phyloP scores from a whole-genome alignment of 2,888 invertebrate species.

The Beris chalybata region DNA sequence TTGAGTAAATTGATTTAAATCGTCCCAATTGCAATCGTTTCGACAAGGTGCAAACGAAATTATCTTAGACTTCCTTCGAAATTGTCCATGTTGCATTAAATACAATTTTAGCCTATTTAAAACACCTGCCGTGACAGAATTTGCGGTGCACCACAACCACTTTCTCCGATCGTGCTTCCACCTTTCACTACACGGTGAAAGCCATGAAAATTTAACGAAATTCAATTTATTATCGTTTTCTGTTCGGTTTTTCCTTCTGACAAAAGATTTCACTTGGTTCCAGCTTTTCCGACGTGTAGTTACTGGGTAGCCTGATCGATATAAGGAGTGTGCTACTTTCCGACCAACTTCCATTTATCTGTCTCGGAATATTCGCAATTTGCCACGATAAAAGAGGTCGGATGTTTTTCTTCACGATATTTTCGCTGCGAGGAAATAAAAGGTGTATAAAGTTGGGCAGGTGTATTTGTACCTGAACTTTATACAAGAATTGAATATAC shows the following conservation, averaged over 20 bases:
- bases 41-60: too few relatives aligned
- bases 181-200: background rate
- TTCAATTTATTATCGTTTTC: conserved; percentile 29
- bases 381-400: background rate
- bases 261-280: conserved; percentile 11
- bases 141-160: background rate
- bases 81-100: too few relatives aligned
- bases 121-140: conserved; percentile 9
- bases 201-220: conserved; percentile 26
- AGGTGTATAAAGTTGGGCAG: conserved; percentile 14
- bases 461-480: background rate
- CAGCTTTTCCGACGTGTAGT: background rate
- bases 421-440: conserved; percentile 19
- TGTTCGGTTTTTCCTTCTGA: background rate
- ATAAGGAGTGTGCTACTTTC: background rate
- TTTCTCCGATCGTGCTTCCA: too few relatives aligned
- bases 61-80: too few relatives aligned
- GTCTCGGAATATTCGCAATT: background rate
- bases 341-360: background rate
- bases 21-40: too few relatives aligned
- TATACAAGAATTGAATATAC: conserved; percentile 20
- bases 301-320: background rate
- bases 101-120: background rate
- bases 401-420: background rate
- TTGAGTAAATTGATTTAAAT: too few relatives aligned